Conservation (phyloP, 1,140 invertebrate genomes). For the Bombus pyrosoma region DNA sequence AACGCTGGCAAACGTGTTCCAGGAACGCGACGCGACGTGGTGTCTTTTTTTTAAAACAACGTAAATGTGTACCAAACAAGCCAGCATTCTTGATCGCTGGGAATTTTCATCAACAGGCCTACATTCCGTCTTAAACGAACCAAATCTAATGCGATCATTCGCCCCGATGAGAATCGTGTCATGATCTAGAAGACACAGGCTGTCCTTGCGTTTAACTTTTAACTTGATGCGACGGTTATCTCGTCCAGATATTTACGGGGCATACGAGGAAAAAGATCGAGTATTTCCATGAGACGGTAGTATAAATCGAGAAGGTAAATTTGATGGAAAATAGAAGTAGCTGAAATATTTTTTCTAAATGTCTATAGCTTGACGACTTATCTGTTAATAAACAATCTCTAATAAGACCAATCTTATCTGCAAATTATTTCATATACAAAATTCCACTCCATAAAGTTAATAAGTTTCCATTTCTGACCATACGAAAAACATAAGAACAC, state of each 20-base stretch:
- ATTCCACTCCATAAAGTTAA: not conserved
- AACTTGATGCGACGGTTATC: not conserved
- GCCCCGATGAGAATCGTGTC: constrained; percentile 42
- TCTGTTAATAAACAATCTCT: no score
- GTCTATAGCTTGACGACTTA: no score
- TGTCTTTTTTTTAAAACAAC: not conserved
- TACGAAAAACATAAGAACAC: no score
- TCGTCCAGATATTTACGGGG: not conserved
- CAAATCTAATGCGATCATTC: constrained; percentile 57
- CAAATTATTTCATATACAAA: not conserved
- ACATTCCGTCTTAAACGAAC: constrained; percentile 50
- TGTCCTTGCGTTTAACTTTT: constrained; percentile 3
- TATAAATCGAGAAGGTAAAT: not conserved
- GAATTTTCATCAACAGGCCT: constrained; percentile 39
- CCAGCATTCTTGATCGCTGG: not conserved
- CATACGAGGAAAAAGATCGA: not conserved
- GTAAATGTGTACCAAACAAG: constrained; percentile 18
- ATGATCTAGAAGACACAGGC: not conserved
- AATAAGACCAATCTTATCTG: not conserved
- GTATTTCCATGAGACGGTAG: not conserved
- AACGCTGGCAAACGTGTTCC: constrained; percentile 6
- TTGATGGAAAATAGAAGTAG: no score
- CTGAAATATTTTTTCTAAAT: no score
- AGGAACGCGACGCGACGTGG: not conserved
- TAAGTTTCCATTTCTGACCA: not conserved